Base-by-base conservation (phyloP, 35 echinoderm and acorn worm species). In the Heliocidaris tuberculata region DNA sequence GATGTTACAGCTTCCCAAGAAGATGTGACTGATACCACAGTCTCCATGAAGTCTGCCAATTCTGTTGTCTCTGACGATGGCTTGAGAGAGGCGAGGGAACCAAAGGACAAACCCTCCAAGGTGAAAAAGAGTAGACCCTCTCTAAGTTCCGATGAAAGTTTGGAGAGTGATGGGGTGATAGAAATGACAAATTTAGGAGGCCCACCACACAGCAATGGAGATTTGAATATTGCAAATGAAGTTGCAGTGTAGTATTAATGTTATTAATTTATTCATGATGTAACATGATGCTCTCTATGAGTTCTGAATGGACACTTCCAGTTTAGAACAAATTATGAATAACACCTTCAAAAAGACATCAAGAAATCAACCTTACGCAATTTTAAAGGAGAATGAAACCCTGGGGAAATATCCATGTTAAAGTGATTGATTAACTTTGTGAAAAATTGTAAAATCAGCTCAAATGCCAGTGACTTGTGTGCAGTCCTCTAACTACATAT, bases 61-160 rank as follows among this genome's bases (percentile, higher is more conserved):
- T 47, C 87, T 21, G 19, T 24, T 31, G 31, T 24, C 8, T 48
- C 87, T 2, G 87, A 89, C 4, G 87, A 89, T 47, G 47, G 47
- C 87, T 89, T 47, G 87, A 48, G 31, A 89, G 91, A 50, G 8
- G 30, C 24, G 10, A 16, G 50, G 15, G 91, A 93, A 31, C 91
- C 17, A 93, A 93, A 93, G 91, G 91, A 93, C 27, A 59, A 93
- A 49, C 4, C 48, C 50, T 93, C 91, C 13, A 93, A 93, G 91
- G 91, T 93, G 48, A 93, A 93, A 48, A 93, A 59, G n/a, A 93
- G 47, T 50, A 52, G 27, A 93, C 6, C 47, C 10, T 49, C 91
- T 48, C 47, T 59, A 30, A 59, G 13, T 31, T 93, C 91, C 21
- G 91, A 52, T 50, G 91, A 93, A 49, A 59, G 91, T 93, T 15